Evolutionary conservation across 2,888 invertebrate genomes (phyloP), one percentile per base, ranked within the genome.

Genomic region (Trichogramma evanescens): DNA sequence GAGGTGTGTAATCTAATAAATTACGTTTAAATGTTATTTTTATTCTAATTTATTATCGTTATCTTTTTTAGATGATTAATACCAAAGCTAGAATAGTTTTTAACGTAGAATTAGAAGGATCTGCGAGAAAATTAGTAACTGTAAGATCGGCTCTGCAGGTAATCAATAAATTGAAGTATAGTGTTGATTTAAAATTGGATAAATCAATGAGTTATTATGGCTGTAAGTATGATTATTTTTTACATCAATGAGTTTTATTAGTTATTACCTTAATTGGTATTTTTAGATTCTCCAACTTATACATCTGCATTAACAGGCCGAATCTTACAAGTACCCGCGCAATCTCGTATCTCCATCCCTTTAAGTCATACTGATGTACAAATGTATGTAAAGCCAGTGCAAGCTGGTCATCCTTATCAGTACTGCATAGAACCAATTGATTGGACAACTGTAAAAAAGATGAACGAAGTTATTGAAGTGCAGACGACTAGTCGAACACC

Each of bases 71-170:
- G 68, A 58, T 68, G 10, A 43, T 69, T 13, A 56, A 59, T 4
- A 68, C 66, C 38, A 73, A 86, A 68, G 90, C 92, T 0, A 85
- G 96, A 56, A 83, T 98, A 40, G 93, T 98, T 51, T 91, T 97
- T 73, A 91, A 92, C 67, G 93, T 99, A 13, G 87, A 89, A 0
- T 81, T 96, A 65, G 94, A 95, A 77, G 95, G 95, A 0, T 93
- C 94, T 2, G 97, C 97, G 0, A 87, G 93, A 69, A 98, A 98
- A 79, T 80, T 97, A 68, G 89, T 96, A 56, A 91, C 93, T 6
- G 89, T 98, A 10, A 86, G 96, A 63, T 97, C 97, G 6, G 93
- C 95, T 41, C 81, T 98, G 64, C 85, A 88, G 68, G 80, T 96
- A 3, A 79, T 84, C 57, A 97, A 97, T 79, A 82, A 83, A 68